Percentiles rank a stretch among this genome's conserved stretches.
Evolutionary conservation across 1,140 invertebrate genomes (phyloP).

Genomic region (Andricus grossulariae): DNA sequence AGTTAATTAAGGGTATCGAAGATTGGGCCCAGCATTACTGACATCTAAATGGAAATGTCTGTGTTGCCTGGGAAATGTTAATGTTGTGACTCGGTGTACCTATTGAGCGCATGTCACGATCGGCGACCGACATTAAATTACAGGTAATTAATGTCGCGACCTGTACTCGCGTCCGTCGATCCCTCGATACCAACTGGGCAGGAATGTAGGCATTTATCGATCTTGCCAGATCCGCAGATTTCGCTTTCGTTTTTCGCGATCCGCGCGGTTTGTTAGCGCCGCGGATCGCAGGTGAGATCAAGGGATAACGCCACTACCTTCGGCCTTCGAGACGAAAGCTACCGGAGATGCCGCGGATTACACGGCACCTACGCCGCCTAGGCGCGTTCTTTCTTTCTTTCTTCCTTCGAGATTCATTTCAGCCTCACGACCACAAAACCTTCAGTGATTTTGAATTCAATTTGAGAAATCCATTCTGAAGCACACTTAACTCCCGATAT

Average conservation of each 20-base stretch:
- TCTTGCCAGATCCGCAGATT: conserved; percentile 21
- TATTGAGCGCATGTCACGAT: conserved; percentile 22
- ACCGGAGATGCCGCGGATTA: conserved; percentile 62
- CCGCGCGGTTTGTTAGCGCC: conserved; percentile 42
- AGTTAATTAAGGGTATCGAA: conserved; percentile 13
- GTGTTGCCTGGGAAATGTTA: conserved; percentile 26
- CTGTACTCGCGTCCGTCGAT: conserved; percentile 25
- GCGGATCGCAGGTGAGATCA: conserved; percentile 40
- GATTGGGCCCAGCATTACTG: conserved; percentile 11
- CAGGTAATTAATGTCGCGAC: conserved; percentile 29
- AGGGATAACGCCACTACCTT: conserved; percentile 53
- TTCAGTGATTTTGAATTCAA: too few species aligned
- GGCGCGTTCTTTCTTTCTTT: conserved; percentile 8
- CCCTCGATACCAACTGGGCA: conserved; percentile 22
- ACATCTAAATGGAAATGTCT: conserved; percentile 31
- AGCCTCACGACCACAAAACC: neutral
- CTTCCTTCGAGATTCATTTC: neutral
- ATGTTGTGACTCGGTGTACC: conserved; percentile 25
- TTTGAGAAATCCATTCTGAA: too few species aligned
- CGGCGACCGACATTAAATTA: conserved; percentile 19
- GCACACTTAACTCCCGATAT: too few species aligned
- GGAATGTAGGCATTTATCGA: conserved; percentile 42
- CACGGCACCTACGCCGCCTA: conserved; percentile 47
- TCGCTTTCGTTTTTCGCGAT: conserved; percentile 43
- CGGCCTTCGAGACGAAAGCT: conserved; percentile 41